Conservation (phyloP, 2,888 invertebrate genomes). For the Eubasilissa splendida region DNA sequence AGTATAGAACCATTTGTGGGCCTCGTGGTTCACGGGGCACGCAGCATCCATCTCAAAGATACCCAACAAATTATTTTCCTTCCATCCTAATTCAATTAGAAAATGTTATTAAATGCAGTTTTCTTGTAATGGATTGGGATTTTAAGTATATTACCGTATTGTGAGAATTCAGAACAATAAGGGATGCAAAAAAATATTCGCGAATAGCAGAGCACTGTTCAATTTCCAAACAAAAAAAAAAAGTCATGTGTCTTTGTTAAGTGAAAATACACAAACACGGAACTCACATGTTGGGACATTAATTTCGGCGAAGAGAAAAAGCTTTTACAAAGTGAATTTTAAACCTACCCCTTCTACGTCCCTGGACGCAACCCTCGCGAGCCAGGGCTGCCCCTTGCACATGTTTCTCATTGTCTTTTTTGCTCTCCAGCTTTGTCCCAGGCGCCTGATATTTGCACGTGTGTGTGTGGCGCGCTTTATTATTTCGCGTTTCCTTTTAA, state of each 20-base stretch:
- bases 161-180: no score
- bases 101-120: no score
- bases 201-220: background rate
- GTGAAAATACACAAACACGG: slow-evolving; percentile 8
- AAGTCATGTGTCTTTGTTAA: slow-evolving; percentile 31
- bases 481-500: slow-evolving; percentile 52
- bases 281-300: slow-evolving; percentile 24
- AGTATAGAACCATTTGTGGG: no score
- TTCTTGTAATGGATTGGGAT: no score
- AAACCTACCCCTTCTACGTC: background rate
- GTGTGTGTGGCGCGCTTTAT: slow-evolving; percentile 45
- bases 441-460: slow-evolving; percentile 34
- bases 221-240: background rate
- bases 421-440: slow-evolving; percentile 12
- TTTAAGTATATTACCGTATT: no score
- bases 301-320: slow-evolving; percentile 18
- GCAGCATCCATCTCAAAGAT: no score
- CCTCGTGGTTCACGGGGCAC: no score
- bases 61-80: no score
- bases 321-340: slow-evolving; percentile 39
- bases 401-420: slow-evolving; percentile 35
- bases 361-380: background rate
- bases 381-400: slow-evolving; percentile 6
- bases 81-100: no score
- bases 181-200: background rate